Evolutionary conservation across 1,140 invertebrate species (phyloP).

Genomic region (Zelostemma sp.): DNA sequence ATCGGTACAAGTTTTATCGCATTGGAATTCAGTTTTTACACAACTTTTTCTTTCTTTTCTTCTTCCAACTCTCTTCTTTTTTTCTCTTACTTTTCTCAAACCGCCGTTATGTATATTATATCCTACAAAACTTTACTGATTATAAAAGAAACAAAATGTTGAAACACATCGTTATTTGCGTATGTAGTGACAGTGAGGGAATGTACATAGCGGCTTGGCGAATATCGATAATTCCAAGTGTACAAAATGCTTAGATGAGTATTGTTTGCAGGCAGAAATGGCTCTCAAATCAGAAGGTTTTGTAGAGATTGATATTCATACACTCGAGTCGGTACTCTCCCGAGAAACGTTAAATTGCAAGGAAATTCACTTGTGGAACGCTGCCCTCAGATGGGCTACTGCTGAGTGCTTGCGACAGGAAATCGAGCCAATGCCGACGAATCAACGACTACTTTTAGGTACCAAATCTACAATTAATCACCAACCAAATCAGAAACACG

Average conservation of each 20-base stretch:
- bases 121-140: conserved; percentile 53
- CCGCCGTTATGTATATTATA: conserved; percentile 48
- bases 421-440: conserved; percentile 79
- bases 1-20: background rate
- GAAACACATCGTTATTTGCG: conserved; percentile 3
- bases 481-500: background rate
- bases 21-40: background rate
- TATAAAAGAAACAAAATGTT: conserved; percentile 30
- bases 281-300: conserved; percentile 93
- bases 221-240: no score
- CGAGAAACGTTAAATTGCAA: conserved; percentile 93
- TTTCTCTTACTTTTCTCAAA: conserved; percentile 18
- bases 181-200: background rate
- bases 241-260: conserved; percentile 48
- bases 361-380: conserved; percentile 90
- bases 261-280: conserved; percentile 86
- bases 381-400: conserved; percentile 89
- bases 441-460: conserved; percentile 67
- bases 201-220: no score
- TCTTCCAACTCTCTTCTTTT: no score
- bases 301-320: conserved; percentile 91
- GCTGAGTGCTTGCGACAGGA: conserved; percentile 87
- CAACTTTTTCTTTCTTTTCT: no score
- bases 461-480: conserved; percentile 15
- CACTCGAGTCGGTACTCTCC: conserved; percentile 87